Evolutionary conservation across 2,113 vertebrate genomes (phyloP), one percentile per base, ranked within the genome.

Genomic region (Mus spicilegus): DNA sequence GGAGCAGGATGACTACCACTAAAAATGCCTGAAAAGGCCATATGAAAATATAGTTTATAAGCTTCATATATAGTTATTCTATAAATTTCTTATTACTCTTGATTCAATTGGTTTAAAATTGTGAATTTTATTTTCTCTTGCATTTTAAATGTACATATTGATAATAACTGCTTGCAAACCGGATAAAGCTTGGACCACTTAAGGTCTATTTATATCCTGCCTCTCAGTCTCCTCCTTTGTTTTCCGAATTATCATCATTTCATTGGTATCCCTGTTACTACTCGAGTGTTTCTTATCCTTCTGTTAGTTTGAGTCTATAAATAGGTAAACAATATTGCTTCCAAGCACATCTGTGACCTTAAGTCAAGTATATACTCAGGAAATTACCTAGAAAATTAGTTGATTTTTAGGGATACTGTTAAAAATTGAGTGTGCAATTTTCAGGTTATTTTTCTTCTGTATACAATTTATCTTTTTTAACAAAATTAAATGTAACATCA

Each of bases 401-500:
- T 92, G 14, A 75, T 61, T 58, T 80, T 92, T 75, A 24, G 10
- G 3, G 9, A 30, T n/a, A 54, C 84, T 5, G 33, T 85, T 85
- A 33, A 67, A 77, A 89, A 63, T 17, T 30, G 56, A 42, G 3
- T 28, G 4, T 17, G 39, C 13, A 67, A 3, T 12, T 49, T 49
- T 49, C 12, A 17, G 22, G 4, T 30, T 51, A 30, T 30, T 30
- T 30, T 42, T 30, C 28, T 46, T 11, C 8, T 49, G 26, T 67
- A 67, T 30, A 49, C 8, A 22, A 42, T 42, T 67, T 49, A 49
- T 22, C 49, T 49, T 6, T 69, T 33, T 33, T 61, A 33, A 67
- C 26, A 67, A 10, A 49, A 20, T 67, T 5, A 49, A 36, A 36
- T 30, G 5, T 98, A 99, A 99, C 99, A 99, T 99, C 99, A 99